phyloP scores from a whole-genome alignment of 2,797 vertebrate species.

The Notoglanidium macrostoma region DNA sequence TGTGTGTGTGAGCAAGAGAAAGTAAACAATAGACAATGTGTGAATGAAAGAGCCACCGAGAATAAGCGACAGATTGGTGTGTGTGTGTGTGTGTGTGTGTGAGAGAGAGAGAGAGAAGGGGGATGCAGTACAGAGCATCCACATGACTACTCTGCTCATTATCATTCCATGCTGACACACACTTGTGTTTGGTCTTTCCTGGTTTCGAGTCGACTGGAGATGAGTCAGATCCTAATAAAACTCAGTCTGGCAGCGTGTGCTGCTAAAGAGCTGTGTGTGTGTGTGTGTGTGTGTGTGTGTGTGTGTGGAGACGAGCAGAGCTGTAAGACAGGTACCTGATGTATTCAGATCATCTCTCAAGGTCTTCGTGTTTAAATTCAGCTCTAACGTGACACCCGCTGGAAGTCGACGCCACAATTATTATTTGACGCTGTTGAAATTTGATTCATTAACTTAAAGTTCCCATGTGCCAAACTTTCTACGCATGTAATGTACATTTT shows the following conservation, averaged over 20 bases:
- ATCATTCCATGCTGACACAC: constrained; percentile 48
- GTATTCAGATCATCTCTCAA: constrained; percentile 42
- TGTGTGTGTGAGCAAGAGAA: neutral
- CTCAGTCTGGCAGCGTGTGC: constrained; percentile 41
- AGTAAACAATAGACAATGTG: constrained; percentile 21
- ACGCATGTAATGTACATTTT: neutral
- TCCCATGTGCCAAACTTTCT: neutral
- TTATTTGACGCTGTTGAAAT: neutral
- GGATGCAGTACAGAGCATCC: neutral
- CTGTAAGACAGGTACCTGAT: constrained; percentile 41
- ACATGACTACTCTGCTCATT: constrained; percentile 44
- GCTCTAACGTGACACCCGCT: constrained; percentile 19
- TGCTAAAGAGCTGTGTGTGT: constrained; percentile 34
- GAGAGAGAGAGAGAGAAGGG: neutral
- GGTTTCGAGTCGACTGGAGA: constrained; percentile 41
- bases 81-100: neutral
- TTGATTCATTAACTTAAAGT: neutral
- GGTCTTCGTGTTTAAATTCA: constrained; percentile 40
- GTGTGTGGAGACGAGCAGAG: constrained; percentile 26
- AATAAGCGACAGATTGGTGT: constrained; percentile 5
- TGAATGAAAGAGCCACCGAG: neutral
- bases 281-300: constrained; percentile 20
- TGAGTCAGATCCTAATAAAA: constrained; percentile 52
- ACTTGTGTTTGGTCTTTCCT: constrained; percentile 48
- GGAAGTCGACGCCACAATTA: neutral